Conservation (phyloP, 2,797 vertebrate species). For the Tachyglossus aculeatus region DNA sequence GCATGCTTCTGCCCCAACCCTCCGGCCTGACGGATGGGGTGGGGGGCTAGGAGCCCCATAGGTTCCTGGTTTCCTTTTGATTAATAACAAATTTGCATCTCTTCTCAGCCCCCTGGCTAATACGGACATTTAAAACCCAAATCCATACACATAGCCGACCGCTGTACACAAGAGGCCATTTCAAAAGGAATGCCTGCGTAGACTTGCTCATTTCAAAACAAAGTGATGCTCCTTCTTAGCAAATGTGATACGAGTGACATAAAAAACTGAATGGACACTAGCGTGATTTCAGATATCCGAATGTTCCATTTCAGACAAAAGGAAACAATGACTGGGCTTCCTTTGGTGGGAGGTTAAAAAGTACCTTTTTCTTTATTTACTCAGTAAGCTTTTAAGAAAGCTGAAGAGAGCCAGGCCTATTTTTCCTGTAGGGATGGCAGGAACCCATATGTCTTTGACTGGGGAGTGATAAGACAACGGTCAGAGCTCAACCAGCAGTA, state of each 20-base stretch:
- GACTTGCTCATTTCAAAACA: neutral
- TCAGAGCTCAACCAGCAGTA: too few species aligned
- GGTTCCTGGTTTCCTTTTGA: constrained; percentile 4
- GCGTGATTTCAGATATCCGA: constrained; percentile 64
- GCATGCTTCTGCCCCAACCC: neutral
- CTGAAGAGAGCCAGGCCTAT: too few species aligned
- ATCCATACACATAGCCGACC: constrained; percentile 48
- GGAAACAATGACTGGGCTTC: constrained; percentile 44
- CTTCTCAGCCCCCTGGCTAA: constrained; percentile 48
- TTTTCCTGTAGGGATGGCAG: too few species aligned
- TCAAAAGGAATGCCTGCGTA: constrained; percentile 31
- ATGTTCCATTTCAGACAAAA: constrained; percentile 64
- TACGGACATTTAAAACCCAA: constrained; percentile 46
- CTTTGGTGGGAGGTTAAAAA: constrained; percentile 32
- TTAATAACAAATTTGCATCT: constrained; percentile 3
- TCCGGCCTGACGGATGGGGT: neutral
- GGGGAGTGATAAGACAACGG: too few species aligned
- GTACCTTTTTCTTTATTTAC: too few species aligned
- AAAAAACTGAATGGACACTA: constrained; percentile 61
- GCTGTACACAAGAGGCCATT: constrained; percentile 19
- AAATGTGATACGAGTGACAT: too few species aligned
- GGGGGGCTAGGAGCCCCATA: neutral
- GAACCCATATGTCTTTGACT: too few species aligned
- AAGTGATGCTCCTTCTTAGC: too few species aligned
- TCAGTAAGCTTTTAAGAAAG: too few species aligned